Base-by-base conservation (phyloP, 2,888 invertebrate genomes). In the Lochmaea crataegi region DNA sequence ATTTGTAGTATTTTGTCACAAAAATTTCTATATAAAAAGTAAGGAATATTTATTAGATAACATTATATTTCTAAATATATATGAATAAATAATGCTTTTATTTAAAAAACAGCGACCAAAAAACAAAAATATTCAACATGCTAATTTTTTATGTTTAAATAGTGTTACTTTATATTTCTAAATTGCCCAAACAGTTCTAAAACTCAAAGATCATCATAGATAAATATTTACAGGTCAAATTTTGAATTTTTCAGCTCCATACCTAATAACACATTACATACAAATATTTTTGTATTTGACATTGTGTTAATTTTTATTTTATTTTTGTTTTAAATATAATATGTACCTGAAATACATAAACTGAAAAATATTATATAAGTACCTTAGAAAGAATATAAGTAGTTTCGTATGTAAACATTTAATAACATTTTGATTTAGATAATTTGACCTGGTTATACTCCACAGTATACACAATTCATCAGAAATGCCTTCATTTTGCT, bases 151-250 rank as follows among this genome's bases (percentile, higher is more conserved):
- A 32, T 32, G 32, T 7, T 1, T 32, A 7, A 6, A 32, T 32
- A 32, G 1, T 32, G 26, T 32, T 32, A 2, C 2, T 7, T 32
- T 32, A 32, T 38, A 9, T 38, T 38, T 38, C n/a, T n/a, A n/a
- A n/a, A n/a, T 63, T 63, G 41, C 41, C 61, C 61, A 63, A 42
- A 42, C n/a, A 42, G 18, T 63, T 16, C 11, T 18, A 45, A 63
- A 14, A 42, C 42, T 16, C 10, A 16, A 63, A 63, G 16, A 42
- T 42, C 45, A 60, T 38, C 38, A n/a, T 22, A 51, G 61, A 61
- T 48, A 48, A 68, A 51, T 48, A 61, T 60, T 61, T 22, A 68
- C 61, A 68, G 61, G 68, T 53, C 68, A 68, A 61, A 68, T 60
- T 68, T n/a, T 68, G 10, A n/a, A 42, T 32, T 58, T 22, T 48